Evolutionary conservation across 2,888 invertebrate genomes (phyloP).

Genomic region (Ellobium chinense): DNA sequence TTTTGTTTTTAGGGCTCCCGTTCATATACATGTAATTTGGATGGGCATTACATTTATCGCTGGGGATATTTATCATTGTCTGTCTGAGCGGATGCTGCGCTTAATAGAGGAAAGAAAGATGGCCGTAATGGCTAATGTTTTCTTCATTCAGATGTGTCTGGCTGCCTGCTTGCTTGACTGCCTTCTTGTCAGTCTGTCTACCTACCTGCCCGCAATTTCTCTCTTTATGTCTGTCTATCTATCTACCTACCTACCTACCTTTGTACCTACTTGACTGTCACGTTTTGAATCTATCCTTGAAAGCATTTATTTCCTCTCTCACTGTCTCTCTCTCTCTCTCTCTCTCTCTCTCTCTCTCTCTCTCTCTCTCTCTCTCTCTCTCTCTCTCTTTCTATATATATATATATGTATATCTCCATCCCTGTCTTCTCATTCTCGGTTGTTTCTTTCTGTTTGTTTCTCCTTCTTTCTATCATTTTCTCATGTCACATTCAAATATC

Average conservation of each 20-base stretch:
- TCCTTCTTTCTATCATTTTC: background rate
- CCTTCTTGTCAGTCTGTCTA: background rate
- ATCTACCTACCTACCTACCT: background rate
- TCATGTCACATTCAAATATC: background rate
- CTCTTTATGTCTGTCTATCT: background rate
- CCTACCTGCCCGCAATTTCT: background rate
- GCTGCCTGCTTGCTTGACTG: background rate
- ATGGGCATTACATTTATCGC: too few species aligned
- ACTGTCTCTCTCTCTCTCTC: background rate
- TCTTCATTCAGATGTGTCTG: too few species aligned
- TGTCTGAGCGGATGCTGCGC: too few species aligned
- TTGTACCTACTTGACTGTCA: background rate
- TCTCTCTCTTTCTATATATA: background rate
- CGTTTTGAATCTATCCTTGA: background rate
- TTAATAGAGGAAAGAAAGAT: too few species aligned
- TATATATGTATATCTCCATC: background rate
- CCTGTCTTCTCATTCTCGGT: background rate
- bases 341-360: background rate
- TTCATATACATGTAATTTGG: too few species aligned
- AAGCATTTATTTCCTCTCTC: background rate
- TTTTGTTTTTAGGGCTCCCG: too few species aligned
- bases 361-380: background rate
- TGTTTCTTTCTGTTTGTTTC: background rate
- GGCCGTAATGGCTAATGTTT: too few species aligned
- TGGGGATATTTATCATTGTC: too few species aligned